Conservation (phyloP, 2,113 vertebrate species). For the Columbina picui region DNA sequence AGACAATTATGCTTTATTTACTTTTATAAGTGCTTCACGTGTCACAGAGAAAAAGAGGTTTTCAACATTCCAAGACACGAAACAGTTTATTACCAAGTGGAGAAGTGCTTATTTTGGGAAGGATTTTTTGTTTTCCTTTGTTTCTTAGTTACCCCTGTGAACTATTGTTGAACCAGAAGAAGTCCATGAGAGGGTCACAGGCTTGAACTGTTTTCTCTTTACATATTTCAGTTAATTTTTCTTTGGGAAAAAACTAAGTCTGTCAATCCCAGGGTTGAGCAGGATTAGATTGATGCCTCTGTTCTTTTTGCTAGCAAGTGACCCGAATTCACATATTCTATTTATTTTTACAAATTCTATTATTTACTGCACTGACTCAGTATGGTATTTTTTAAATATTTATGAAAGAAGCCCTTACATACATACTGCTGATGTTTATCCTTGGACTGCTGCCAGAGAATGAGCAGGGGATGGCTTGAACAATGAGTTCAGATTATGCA, state of each 20-base stretch:
- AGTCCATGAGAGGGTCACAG: not conserved
- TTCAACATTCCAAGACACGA: not conserved
- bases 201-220: not conserved
- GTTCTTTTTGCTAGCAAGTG: not conserved
- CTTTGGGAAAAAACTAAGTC: not conserved
- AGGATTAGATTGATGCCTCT: not conserved
- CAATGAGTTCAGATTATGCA: constrained; percentile 24
- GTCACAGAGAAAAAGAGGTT: not conserved
- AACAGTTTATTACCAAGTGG: not conserved
- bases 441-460: not conserved
- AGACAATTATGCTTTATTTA: not conserved
- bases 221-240: not conserved
- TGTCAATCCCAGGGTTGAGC: not conserved
- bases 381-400: not conserved
- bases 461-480: not conserved
- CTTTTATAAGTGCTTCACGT: not conserved
- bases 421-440: not conserved
- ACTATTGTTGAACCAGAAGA: not conserved
- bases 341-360: constrained; percentile 14
- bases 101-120: not conserved
- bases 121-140: not conserved
- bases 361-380: not conserved
- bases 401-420: not conserved
- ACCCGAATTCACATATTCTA: not conserved
- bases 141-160: not conserved